Evolutionary conservation across 2,797 vertebrate genomes (phyloP).

Genomic region (Molossus molossus): DNA sequence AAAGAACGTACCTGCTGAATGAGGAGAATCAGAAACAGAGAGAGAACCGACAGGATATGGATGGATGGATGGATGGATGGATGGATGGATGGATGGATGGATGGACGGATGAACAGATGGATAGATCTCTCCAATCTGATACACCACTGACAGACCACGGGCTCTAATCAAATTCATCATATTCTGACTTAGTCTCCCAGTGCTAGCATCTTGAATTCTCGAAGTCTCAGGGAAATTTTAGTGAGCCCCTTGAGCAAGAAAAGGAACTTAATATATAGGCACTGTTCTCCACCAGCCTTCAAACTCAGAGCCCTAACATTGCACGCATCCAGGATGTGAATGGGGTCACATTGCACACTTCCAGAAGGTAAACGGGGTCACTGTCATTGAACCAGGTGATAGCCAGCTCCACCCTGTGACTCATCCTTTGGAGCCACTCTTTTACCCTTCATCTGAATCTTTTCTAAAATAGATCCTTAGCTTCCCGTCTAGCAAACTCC

Average conservation of each 20-base stretch:
- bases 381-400: background rate
- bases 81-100: background rate
- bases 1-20: background rate
- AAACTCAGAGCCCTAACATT: background rate
- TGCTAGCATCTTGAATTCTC: slow-evolving; percentile 12
- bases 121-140: background rate
- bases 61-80: too few species aligned
- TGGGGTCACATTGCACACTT: background rate
- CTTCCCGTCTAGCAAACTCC: background rate
- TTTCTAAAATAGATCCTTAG: background rate
- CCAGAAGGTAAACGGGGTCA: background rate
- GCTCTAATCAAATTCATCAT: slow-evolving; percentile 45
- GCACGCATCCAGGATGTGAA: background rate
- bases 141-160: background rate
- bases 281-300: background rate
- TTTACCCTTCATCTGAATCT: slow-evolving; percentile 27
- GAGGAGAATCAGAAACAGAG: background rate
- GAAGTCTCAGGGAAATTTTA: slow-evolving; percentile 9
- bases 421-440: slow-evolving; percentile 7
- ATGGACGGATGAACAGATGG: background rate
- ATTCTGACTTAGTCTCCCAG: background rate
- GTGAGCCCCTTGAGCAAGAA: background rate
- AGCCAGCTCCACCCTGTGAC: background rate
- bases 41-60: background rate
- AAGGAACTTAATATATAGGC: background rate